phyloP scores from a whole-genome alignment of 1,140 invertebrate species.

The Penaeus vannamei region DNA sequence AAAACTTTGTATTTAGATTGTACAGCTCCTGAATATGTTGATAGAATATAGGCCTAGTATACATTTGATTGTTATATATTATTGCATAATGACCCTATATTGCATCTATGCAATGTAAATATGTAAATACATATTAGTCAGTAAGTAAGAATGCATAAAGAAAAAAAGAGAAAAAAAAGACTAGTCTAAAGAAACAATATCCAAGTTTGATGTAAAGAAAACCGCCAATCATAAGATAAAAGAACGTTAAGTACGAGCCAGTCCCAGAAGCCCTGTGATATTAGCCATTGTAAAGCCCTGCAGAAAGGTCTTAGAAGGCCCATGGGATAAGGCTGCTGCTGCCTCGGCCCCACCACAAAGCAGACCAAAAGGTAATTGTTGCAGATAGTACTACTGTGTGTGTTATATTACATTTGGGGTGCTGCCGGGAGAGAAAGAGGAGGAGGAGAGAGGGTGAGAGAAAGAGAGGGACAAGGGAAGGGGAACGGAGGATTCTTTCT shows the following conservation, averaged over 20 bases:
- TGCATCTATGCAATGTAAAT: slow-evolving; percentile 39
- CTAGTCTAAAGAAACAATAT: slow-evolving; percentile 3
- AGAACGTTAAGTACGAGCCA: slow-evolving; percentile 27
- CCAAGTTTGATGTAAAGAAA: not conserved
- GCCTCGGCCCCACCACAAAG: slow-evolving; percentile 40
- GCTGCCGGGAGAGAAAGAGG: slow-evolving; percentile 23
- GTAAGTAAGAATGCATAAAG: too few relatives aligned
- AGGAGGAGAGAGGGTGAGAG: not conserved
- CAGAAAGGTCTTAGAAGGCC: slow-evolving; percentile 39
- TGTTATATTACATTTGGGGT: slow-evolving; percentile 16
- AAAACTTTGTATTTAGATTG: slow-evolving; percentile 20
- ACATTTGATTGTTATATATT: not conserved
- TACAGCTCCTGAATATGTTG: slow-evolving; percentile 27
- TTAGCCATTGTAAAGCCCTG: slow-evolving; percentile 53
- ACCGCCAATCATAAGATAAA: not conserved
- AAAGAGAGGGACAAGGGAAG: too few relatives aligned
- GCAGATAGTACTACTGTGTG: slow-evolving; percentile 20
- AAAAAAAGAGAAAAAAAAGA: slow-evolving; percentile 3
- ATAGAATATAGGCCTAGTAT: slow-evolving; percentile 16
- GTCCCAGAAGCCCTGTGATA: slow-evolving; percentile 59
- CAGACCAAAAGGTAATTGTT: slow-evolving; percentile 53
- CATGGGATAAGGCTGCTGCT: slow-evolving; percentile 46
- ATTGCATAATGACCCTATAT: slow-evolving; percentile 2
- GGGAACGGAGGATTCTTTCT: too few relatives aligned
- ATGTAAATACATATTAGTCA: slow-evolving; percentile 5